Base-by-base conservation (phyloP, 2,113 vertebrate genomes). In the Vulpes ferrilata region DNA sequence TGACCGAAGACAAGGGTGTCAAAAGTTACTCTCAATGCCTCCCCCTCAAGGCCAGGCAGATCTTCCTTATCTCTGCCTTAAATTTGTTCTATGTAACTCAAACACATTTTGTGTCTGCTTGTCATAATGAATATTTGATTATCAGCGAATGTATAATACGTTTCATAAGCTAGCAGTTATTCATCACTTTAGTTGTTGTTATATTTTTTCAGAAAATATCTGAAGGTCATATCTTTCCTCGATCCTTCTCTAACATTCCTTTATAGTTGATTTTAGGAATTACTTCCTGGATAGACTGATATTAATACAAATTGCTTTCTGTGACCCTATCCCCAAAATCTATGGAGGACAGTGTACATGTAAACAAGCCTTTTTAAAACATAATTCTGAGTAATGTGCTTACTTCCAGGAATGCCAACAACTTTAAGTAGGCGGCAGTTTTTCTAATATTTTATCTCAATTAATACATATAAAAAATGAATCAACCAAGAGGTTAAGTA, bases 61-160 rank as follows among this genome's bases (percentile, higher is more conserved):
- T 32, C 19, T 38, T 87, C 62, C 38, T 0, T 89, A 0, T 71
- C 3, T 57, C 8, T 81, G n/a, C 32, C 43, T 10, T 80, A 30
- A 43, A 53, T 65, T 57, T 4, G 5, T 74, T 94, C 55, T 74
- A 1, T 51, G 7, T 51, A 53, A 88, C 7, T 48, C 25, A 79
- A 65, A 65, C 10, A 64, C 12, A 59, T 23, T 89, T 17, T 95
- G 23, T 53, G 11, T 90, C 35, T 81, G 11, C 48, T 11, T 74
- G 20, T 62, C 81, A 95, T 30, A 85, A 60, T 43, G 69, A 88
- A 80, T n/a, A 55, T 27, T 62, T 97, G 11, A 65, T 88, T 60
- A 13, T 60, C 35, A 83, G 64, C 32, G 51, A 96, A 83, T 81
- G 17, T 27, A 20, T 13, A 92, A 51, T 59, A 90, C 32, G 57